Evolutionary conservation across 2,888 invertebrate species (phyloP).

Genomic region (Ormyrus pomaceus): DNA sequence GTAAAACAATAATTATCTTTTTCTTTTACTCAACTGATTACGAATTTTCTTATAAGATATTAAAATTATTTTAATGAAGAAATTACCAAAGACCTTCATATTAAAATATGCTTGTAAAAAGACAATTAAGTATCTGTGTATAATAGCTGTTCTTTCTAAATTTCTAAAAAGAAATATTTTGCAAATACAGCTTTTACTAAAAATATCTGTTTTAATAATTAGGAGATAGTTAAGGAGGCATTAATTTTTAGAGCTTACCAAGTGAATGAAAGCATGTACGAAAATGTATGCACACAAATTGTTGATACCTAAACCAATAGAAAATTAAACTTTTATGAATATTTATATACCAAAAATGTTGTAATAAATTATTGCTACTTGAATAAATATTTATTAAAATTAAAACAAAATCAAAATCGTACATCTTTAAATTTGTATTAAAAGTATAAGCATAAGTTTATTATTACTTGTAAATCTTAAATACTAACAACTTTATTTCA

Average conservation of each 20-base stretch:
- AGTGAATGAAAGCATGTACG: slow-evolving; percentile 33
- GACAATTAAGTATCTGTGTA: slow-evolving; percentile 4
- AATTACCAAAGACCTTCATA: slow-evolving; percentile 43
- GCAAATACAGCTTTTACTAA: no score
- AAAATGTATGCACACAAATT: slow-evolving; percentile 56
- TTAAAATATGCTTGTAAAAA: slow-evolving; percentile 22
- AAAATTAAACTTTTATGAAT: slow-evolving; percentile 72
- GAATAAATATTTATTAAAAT: slow-evolving; percentile 63
- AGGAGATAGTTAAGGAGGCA: neutral
- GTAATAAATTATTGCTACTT: slow-evolving; percentile 73
- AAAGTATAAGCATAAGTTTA: no score
- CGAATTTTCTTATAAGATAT: neutral
- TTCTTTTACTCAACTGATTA: slow-evolving; percentile 1
- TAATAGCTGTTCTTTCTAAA: no score
- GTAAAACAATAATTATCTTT: neutral
- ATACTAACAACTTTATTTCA: no score
- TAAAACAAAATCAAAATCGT: neutral
- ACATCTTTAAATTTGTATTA: no score
- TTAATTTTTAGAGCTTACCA: slow-evolving; percentile 18
- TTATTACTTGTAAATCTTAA: no score
- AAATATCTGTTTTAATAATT: no score
- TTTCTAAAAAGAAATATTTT: no score
- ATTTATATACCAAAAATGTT: slow-evolving; percentile 74
- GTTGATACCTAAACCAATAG: slow-evolving; percentile 63
- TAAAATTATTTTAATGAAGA: slow-evolving; percentile 1